Base-by-base conservation (phyloP, 1,140 invertebrate genomes). In the Stenopsyche tienmushanensis region DNA sequence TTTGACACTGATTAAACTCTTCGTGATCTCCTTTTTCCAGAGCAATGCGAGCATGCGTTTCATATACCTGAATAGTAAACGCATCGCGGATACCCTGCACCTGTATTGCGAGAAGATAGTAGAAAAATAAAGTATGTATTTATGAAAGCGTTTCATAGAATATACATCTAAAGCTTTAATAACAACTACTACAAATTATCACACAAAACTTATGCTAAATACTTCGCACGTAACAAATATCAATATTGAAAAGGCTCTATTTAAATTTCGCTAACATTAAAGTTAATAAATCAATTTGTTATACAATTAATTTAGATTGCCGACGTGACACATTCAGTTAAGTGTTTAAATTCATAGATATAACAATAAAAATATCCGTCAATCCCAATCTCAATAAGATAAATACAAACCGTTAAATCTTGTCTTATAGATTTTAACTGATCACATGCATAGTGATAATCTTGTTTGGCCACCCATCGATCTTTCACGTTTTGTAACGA, bases 1-100 rank as follows among this genome's bases (percentile, higher is more conserved):
- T 97, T 81, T 99, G 97, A 78, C 97, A 99, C 76, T 99, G 97
- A 83, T 99, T 99, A 75, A 98, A 99, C 77, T 99, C 97, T 77
- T 97, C 95, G 77, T 97, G 94, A 76, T 99, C 97, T 44, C 93
- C 92, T 79, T 95, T 97, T 77, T 99, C 96, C 75, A 99, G 83
- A 54, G 96, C 96, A 74, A 99, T 95, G 60, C 95, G 83, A 8
- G 95, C 97, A 84, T 99, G 97, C 1, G 94, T 98, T 83, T 99
- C 97, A 82, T 99, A 99, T 9, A 99, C 97, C 73, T 93, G 84
- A 18, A 98, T 90, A 49, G 96, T 98, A 76, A 99, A 98, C 64
- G 85, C 83, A 82, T 97, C 92, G 72, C 96, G 80, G 71, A 99
- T 87, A 74, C 96, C 94, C 87, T 99, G 97, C 42, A 98, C 90